Conservation (phyloP, 1,140 invertebrate species). For the Chymomyza costata region DNA sequence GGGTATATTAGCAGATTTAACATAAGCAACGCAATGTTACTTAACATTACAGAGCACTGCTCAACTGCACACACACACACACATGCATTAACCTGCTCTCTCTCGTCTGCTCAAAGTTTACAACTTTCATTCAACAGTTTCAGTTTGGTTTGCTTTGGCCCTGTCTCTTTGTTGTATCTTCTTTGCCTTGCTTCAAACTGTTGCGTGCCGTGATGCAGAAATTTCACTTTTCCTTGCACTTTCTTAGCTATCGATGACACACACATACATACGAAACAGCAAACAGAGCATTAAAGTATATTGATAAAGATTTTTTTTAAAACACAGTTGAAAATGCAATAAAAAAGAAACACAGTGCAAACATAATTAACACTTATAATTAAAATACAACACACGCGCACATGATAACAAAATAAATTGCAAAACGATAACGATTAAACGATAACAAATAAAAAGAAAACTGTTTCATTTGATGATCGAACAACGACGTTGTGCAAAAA, state of each 20-base stretch:
- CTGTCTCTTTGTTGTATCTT: conserved; percentile 12
- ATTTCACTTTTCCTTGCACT: conserved; percentile 37
- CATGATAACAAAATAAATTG: conserved; percentile 14
- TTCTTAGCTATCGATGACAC: conserved; percentile 3
- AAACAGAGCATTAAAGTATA: conserved; percentile 15
- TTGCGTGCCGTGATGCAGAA: conserved; percentile 25
- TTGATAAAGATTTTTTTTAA: no score
- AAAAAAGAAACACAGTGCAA: conserved; percentile 30
- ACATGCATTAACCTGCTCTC: conserved; percentile 1
- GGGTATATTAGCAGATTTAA: no score
- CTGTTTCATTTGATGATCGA: no score
- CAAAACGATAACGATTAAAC: conserved; percentile 23
- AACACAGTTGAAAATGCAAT: conserved; percentile 33
- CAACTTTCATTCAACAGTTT: conserved; percentile 41
- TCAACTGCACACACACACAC: no score
- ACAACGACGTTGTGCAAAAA: conserved; percentile 19
- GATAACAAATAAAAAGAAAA: conserved; percentile 18
- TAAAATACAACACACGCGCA: no score
- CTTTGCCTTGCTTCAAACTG: conserved; percentile 19
- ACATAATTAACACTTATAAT: no score
- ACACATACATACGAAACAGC: neutral
- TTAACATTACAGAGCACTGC: conserved; percentile 26
- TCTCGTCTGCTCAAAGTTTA: conserved; percentile 14
- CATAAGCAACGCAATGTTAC: no score
- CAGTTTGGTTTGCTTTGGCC: conserved; percentile 15